phyloP scores from a whole-genome alignment of 2,113 vertebrate genomes.

The Pterophyllum scalare region DNA sequence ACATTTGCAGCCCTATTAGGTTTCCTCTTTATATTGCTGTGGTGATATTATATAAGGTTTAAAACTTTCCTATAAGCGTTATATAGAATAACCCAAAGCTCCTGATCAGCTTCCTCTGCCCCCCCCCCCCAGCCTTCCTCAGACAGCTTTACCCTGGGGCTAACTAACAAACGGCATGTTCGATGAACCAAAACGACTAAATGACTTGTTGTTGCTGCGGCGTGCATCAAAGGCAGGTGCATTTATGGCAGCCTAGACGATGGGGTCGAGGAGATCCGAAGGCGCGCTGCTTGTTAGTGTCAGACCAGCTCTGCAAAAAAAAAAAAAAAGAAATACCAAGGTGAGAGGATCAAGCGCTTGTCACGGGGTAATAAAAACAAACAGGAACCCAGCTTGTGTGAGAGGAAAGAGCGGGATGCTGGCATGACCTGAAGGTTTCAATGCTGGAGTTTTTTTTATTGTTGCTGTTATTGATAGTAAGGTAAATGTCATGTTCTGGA shows the following conservation, averaged over 20 bases:
- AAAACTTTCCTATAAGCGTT: constrained; percentile 9
- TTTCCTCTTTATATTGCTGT: neutral
- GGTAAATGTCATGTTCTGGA: constrained; percentile 24
- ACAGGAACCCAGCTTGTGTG: neutral
- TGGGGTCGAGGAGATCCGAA: constrained; percentile 19
- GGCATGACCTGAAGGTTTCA: neutral
- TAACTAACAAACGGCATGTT: constrained; percentile 52
- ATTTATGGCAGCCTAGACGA: constrained; percentile 22
- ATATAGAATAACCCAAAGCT: neutral
- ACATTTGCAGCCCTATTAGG: constrained; percentile 17
- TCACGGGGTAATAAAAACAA: constrained; percentile 29
- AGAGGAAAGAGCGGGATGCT: neutral
- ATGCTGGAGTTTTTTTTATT: constrained; percentile 13
- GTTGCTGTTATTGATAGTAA: neutral
- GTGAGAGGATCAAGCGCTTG: constrained; percentile 35
- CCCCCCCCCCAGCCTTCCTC: constrained; percentile 4
- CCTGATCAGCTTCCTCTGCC: neutral
- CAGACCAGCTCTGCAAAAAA: constrained; percentile 8
- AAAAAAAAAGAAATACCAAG: neutral
- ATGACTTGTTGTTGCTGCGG: constrained; percentile 63
- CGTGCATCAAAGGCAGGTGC: constrained; percentile 69
- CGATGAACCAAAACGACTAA: constrained; percentile 63
- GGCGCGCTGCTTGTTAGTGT: constrained; percentile 61
- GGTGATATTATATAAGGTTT: constrained; percentile 6
- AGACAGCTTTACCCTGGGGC: constrained; percentile 66